These are phyloP conservation scores for Galbula dea DNA, from an alignment of 2,113 vertebrate species.

Conservation along the genomic window DNA sequence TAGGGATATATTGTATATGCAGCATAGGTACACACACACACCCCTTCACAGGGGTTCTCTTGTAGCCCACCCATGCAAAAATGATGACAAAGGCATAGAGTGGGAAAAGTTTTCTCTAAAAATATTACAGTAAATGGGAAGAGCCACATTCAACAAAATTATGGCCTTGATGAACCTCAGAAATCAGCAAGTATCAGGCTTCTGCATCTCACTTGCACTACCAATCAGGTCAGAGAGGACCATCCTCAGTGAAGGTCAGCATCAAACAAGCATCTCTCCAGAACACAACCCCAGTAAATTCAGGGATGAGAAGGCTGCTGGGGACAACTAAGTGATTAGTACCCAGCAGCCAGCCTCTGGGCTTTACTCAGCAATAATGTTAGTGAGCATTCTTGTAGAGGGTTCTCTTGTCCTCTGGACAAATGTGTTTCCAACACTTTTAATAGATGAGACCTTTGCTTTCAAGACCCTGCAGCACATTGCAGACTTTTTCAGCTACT, in stretches of 20 bases:
- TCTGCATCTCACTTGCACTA: no score
- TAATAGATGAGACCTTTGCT: neutral
- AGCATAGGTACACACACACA: neutral
- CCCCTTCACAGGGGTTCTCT: neutral
- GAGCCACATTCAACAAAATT: neutral
- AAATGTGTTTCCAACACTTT: neutral
- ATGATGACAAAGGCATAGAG: neutral
- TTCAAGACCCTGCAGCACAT: neutral
- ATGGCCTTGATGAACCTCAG: no score
- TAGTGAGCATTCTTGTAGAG: neutral
- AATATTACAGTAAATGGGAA: neutral
- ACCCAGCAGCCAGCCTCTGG: neutral
- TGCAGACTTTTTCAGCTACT: neutral
- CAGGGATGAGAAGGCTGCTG: neutral
- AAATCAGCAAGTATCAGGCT: no score
- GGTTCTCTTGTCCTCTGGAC: neutral
- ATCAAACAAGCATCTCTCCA: neutral
- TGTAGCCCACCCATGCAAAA: neutral
- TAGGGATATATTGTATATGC: neutral
- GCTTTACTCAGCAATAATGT: neutral
- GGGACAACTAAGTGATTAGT: neutral
- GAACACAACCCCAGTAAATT: neutral
- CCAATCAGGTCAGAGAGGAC: no score
- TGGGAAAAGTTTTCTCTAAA: neutral
- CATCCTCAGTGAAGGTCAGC: neutral